These are phyloP conservation scores for Hystrix brachyura DNA, from an alignment of 2,113 vertebrate species.

Conservation along the genomic window DNA sequence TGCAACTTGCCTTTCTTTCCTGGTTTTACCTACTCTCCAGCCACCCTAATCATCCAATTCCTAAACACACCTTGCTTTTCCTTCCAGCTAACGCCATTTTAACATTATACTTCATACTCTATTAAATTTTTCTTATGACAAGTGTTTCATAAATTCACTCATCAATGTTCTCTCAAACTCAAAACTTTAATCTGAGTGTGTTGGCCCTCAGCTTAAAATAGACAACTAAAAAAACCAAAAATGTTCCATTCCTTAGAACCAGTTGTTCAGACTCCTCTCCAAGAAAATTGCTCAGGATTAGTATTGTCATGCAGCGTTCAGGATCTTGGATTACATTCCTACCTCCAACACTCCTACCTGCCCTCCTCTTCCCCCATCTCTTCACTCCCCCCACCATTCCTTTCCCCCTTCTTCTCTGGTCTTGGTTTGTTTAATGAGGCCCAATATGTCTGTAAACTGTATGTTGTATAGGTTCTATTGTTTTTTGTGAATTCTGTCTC, in stretches of 20 bases:
- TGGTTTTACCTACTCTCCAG: too few relatives aligned
- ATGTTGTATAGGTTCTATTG: not conserved
- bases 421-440: not conserved
- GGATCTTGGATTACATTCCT: too few relatives aligned
- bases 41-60: not conserved
- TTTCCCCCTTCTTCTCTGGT: not conserved
- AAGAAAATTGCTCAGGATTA: not conserved
- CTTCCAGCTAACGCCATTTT: not conserved
- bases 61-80: not conserved
- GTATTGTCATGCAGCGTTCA: too few relatives aligned
- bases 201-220: not conserved
- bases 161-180: not conserved
- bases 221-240: not conserved
- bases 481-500: not conserved
- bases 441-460: not conserved
- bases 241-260: not conserved
- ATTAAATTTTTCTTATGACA: not conserved
- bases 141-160: not conserved
- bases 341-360: not conserved
- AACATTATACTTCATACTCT: too few relatives aligned
- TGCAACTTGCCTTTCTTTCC: not conserved
- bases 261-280: not conserved
- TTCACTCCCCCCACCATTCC: not conserved
- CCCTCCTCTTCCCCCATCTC: too few relatives aligned
- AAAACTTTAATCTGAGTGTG: not conserved